Base-by-base conservation (phyloP, 1,140 invertebrate species). In the Choristoneura fumiferana region DNA sequence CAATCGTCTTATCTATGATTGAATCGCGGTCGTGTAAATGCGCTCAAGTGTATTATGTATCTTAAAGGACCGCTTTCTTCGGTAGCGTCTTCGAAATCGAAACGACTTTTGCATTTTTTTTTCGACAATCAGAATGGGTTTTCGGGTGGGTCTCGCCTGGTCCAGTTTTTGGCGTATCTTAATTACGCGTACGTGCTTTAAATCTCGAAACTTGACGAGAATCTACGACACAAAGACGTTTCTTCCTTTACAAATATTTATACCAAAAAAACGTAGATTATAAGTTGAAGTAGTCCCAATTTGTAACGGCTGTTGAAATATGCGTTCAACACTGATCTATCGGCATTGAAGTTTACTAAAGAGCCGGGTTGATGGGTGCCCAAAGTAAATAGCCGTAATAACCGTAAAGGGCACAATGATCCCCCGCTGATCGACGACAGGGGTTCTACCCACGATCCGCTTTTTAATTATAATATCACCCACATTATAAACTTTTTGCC, bases 391-490 rank as follows among this genome's bases (percentile, higher is more conserved):
- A 88, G 69, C 76, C 63, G 62, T 85, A 84, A 84, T 81, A 81
- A 62, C 71, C 79, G 72, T 82, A 69, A 71, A 71, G 58, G 62
- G 67, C 69, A 87, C 81, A 88, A 87, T 76, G 73, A 57, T 39
- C 63, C 68, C 85, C 85, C 76, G 81, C 71, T 60, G 81, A 5
- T 69, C 75, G 68, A 58, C 75, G 73, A 76, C 79, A 80, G 78
- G 77, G 76, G 76, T 72, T 72, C 72, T 62, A 61, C 73, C 71
- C 73, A 69, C 69, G 71, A 68, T 71, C 69, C 66, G 62, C 76
- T 76, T 83, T 84, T 83, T 88, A 88, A 88, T 88, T 88, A 88
- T 80, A 88, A 88, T 88, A 88, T 88, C 83, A 88, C 74, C 78
- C 76, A 81, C 77, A 83, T 85, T 84, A 82, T 78, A 81, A 78